These are phyloP conservation scores for Caenorhabditis virilis DNA, from an alignment of 2,888 invertebrate genomes.

Conservation along the genomic window DNA sequence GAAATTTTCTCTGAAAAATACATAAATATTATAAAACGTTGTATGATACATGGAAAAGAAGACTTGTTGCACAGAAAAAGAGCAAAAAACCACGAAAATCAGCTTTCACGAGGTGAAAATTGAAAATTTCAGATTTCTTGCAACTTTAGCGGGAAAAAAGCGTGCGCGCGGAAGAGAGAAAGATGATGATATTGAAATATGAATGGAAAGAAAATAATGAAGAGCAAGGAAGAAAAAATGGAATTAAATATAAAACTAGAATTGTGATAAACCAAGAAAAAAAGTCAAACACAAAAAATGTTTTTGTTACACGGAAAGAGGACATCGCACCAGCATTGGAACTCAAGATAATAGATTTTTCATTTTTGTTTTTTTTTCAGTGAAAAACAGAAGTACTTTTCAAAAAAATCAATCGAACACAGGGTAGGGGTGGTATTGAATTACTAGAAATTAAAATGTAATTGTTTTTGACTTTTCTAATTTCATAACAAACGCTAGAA, in stretches of 20 bases:
- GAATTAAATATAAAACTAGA: neutral
- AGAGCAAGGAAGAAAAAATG: neutral
- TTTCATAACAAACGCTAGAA: too few relatives aligned
- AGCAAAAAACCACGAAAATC: neutral
- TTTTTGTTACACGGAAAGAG: slow-evolving; percentile 1
- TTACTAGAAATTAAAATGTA: too few relatives aligned
- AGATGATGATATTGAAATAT: neutral
- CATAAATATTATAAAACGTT: neutral
- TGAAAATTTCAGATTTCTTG: neutral
- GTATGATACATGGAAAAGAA: neutral
- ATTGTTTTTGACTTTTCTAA: too few relatives aligned
- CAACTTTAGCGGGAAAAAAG: neutral
- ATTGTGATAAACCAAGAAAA: neutral
- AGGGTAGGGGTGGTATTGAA: too few relatives aligned
- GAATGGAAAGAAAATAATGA: neutral
- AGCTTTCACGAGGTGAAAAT: neutral
- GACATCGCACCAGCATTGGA: slow-evolving; percentile 8
- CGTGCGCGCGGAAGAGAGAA: neutral
- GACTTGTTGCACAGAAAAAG: neutral
- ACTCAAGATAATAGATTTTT: neutral
- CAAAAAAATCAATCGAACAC: too few relatives aligned
- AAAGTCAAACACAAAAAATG: neutral
- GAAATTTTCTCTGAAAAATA: too few relatives aligned
- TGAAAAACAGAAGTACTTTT: too few relatives aligned
- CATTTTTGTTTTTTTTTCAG: too few relatives aligned